These are phyloP conservation scores for Odontomyia ornata DNA, from an alignment of 2,888 invertebrate genomes.

Conservation along the genomic window DNA sequence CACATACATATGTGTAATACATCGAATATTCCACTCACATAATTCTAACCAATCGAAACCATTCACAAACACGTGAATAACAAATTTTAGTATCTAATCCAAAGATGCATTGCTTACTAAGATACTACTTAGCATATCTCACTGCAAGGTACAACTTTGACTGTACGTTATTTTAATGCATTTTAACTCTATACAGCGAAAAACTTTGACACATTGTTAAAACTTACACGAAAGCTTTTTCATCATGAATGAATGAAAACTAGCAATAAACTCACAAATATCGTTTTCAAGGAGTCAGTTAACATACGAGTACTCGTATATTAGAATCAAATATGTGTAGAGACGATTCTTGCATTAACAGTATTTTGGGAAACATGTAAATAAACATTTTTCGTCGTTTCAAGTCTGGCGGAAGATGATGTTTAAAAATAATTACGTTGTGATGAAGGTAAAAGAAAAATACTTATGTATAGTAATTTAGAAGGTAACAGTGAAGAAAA, in stretches of 20 bases:
- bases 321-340: background rate
- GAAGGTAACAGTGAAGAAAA: background rate
- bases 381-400: background rate
- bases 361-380: slow-evolving; percentile 3
- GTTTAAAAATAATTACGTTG: background rate
- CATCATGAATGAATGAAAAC: background rate
- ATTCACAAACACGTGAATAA: background rate
- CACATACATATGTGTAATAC: too few species aligned
- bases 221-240: background rate
- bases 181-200: background rate
- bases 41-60: background rate
- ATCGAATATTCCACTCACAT: background rate
- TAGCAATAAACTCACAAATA: background rate
- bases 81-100: background rate
- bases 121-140: background rate
- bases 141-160: background rate
- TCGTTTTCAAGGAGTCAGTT: background rate
- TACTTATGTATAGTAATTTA: background rate
- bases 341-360: too few species aligned
- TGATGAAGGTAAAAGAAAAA: background rate
- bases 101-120: background rate
- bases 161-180: slow-evolving; percentile 7
- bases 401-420: background rate
- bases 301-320: background rate
- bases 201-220: slow-evolving; percentile 9